A percentile compares a stretch with the other conserved stretches of the same genome.
Evolutionary conservation across 2,888 invertebrate genomes (phyloP).

Genomic region (Xestia ashworthii): DNA sequence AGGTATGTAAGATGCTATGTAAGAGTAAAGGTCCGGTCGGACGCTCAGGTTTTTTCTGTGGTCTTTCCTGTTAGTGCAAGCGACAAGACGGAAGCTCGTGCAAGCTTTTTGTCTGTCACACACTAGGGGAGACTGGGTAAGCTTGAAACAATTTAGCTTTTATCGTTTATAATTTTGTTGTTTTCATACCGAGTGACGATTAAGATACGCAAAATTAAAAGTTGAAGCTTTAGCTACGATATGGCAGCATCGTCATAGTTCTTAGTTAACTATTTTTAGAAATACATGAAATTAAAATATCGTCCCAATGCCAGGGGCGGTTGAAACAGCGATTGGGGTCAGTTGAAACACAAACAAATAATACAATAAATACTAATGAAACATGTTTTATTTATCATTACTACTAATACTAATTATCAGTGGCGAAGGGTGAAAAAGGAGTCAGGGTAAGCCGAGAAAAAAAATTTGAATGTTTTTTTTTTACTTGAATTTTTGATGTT

Average conservation of each 20-base stretch:
- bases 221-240: too few species aligned
- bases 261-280: too few species aligned
- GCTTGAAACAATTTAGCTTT: constrained; percentile 2
- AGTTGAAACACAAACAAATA: not conserved
- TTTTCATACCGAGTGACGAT: not conserved
- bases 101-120: not conserved
- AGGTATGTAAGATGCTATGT: too few species aligned
- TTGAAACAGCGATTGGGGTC: not conserved
- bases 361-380: not conserved
- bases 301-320: constrained; percentile 1
- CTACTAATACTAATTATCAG: too few species aligned
- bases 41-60: not conserved
- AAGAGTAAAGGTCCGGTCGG: too few species aligned
- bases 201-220: not conserved
- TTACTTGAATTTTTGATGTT: too few species aligned
- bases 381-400: too few species aligned
- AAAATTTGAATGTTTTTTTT: too few species aligned
- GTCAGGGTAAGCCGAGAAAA: too few species aligned
- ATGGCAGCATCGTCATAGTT: too few species aligned
- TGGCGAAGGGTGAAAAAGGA: too few species aligned
- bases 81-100: not conserved
- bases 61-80: not conserved
- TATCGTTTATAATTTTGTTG: not conserved
- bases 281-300: too few species aligned
- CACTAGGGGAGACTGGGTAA: constrained; percentile 1